Conservation (phyloP, 2,113 vertebrate genomes). For the Xenus cinereus region DNA sequence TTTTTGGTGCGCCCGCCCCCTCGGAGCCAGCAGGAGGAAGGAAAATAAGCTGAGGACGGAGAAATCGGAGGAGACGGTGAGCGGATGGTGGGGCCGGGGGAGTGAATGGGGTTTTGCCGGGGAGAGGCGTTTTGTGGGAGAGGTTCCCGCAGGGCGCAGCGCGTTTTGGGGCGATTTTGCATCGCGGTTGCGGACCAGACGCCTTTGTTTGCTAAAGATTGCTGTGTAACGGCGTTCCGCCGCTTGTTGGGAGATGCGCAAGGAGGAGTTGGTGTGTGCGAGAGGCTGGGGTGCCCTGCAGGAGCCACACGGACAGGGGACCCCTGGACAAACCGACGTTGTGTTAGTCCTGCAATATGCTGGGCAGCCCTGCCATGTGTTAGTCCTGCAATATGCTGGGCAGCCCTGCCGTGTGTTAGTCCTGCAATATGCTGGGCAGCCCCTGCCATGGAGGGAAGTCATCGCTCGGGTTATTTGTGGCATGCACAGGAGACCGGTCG, state of each 20-base stretch:
- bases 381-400: too few relatives aligned
- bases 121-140: neutral
- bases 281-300: neutral
- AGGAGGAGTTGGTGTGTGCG: neutral
- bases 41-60: neutral
- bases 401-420: too few relatives aligned
- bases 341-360: neutral
- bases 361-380: neutral
- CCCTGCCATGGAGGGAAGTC: neutral
- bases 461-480: conserved; percentile 6
- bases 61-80: conserved; percentile 43
- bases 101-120: neutral
- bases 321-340: neutral
- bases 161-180: neutral
- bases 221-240: neutral
- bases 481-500: neutral
- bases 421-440: neutral
- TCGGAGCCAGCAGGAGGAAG: neutral
- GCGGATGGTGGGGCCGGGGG: neutral
- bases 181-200: neutral
- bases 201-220: conserved; percentile 30
- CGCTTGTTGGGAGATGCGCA: neutral
- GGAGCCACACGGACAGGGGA: neutral
- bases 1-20: neutral
- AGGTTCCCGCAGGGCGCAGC: neutral